Conservation (phyloP, 35 echinoderm and acorn worm genomes). For the Lytechinus pictus region DNA sequence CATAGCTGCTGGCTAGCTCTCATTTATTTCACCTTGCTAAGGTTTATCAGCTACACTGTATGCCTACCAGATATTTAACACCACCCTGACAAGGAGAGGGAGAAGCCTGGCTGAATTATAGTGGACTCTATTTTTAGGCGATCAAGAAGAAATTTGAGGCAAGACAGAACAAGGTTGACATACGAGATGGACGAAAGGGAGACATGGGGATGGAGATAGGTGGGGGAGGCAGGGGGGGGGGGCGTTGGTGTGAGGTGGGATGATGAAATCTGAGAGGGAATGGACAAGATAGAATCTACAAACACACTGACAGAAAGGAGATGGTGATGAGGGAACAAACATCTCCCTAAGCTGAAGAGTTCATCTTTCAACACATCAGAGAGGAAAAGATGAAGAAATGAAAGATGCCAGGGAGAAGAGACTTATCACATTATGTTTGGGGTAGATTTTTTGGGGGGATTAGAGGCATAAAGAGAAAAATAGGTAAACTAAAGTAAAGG, state of each 20-base stretch:
- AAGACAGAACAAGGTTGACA: conserved; percentile 18
- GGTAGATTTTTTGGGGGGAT: too few species aligned
- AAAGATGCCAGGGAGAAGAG: neutral
- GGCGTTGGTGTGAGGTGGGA: neutral
- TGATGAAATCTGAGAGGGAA: neutral
- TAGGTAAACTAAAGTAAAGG: neutral
- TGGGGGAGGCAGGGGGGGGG: neutral
- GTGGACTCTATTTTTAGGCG: neutral
- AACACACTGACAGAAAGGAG: neutral
- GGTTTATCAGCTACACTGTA: neutral
- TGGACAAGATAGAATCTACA: neutral
- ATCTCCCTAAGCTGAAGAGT: too few species aligned
- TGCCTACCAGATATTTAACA: conserved; percentile 12
- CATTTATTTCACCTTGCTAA: neutral
- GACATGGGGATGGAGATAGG: neutral
- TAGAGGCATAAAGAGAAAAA: neutral
- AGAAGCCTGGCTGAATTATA: neutral
- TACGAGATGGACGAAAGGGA: neutral
- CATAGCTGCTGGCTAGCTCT: neutral
- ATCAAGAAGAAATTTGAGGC: conserved; percentile 12
- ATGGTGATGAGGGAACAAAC: too few species aligned
- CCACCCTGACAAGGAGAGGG: neutral
- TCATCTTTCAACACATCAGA: neutral
- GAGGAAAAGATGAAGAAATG: neutral
- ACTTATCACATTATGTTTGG: too few species aligned